Base-by-base conservation (phyloP, 1,140 invertebrate species). In the Ladona fulva region DNA sequence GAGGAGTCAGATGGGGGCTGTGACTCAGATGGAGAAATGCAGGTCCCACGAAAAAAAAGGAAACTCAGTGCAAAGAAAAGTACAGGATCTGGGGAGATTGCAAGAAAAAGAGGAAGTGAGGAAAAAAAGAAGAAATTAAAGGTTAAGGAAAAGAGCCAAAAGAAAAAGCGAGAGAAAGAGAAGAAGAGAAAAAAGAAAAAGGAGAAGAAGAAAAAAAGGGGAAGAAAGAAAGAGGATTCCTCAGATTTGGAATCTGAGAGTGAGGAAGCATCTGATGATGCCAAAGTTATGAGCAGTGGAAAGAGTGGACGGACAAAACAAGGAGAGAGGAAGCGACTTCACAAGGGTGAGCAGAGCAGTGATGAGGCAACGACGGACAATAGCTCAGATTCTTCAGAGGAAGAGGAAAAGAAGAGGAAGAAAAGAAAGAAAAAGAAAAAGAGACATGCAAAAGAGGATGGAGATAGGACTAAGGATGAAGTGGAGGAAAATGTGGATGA, bases 191-290 rank as follows among this genome's bases (percentile, higher is more conserved):
- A 74, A 79, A 79, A 25, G 78, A 79, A 78, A 78, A 77, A 76
- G 24, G 42, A 77, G 24, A 77, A 78, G 16, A 78, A 81, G 59
- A 25, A 37, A n/a, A 78, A 81, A 75, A 59, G 74, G 22, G 75
- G 29, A n/a, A 80, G 78, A 59, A 80, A 80, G 77, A 80, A 80
- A 76, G 80, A 80, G 77, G 78, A 80, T 25, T 24, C 66, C n/a
- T 76, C 74, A 52, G 77, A 80, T 37, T 73, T 74, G n/a, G 74
- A 76, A 25, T 74, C 37, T 73, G 76, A 76, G 78, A 79, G 76
- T 24, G 78, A 80, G 42, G 77, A 79, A 42, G 42, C 24, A 0
- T 42, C 66, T 29, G 37, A 25, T 19, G 44, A 24, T 25, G n/a
- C 44, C 73, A 16, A 42, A 6, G 24, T 25, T 29, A 25, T 25